These are phyloP conservation scores for Periplaneta americana DNA, from an alignment of 1,140 invertebrate species.

Conservation along the genomic window DNA sequence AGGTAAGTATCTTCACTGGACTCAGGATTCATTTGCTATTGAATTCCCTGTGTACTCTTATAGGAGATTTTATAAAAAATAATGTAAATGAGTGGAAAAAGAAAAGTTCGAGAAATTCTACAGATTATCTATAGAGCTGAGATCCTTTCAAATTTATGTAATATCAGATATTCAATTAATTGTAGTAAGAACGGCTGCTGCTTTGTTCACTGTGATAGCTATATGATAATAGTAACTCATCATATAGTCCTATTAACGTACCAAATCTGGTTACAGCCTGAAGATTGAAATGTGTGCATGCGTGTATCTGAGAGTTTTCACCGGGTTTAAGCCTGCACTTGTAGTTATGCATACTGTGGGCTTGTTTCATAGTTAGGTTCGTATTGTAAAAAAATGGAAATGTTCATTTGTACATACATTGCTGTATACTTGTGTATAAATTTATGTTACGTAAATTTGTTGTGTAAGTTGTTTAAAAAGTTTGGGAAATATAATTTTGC, in stretches of 20 bases:
- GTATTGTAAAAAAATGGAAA: background rate
- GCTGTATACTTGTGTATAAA: background rate
- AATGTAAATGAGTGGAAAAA: background rate
- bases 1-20: background rate
- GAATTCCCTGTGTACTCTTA: background rate
- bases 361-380: background rate
- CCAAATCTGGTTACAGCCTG: background rate
- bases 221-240: background rate
- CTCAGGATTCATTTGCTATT: background rate
- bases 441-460: background rate
- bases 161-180: background rate
- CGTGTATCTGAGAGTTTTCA: background rate
- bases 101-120: background rate
- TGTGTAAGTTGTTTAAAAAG: background rate
- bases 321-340: background rate
- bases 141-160: background rate
- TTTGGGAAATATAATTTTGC: background rate
- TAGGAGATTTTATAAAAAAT: background rate
- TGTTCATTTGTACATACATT: background rate
- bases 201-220: background rate
- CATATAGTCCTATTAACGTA: background rate
- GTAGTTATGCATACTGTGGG: background rate
- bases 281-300: background rate
- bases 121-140: background rate
- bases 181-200: background rate